Percentiles rank a stretch among this genome's conserved stretches.
Conservation (phyloP, 2,797 vertebrate species). For the Calcarius lapponicus region DNA sequence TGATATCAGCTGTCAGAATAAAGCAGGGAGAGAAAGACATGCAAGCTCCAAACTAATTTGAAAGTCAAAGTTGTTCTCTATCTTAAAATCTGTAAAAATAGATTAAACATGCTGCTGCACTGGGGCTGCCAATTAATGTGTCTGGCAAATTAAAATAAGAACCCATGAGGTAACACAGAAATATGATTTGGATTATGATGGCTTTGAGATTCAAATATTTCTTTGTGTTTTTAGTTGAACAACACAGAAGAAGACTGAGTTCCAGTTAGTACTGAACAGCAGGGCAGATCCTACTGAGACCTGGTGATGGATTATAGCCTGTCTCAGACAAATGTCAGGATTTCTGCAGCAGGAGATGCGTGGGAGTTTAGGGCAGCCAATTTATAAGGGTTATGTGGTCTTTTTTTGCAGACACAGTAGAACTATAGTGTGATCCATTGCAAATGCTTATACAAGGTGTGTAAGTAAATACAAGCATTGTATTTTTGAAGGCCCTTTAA, state of each 20-base stretch:
- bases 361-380: neutral
- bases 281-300: neutral
- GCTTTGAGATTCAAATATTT: constrained; percentile 35
- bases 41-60: constrained; percentile 27
- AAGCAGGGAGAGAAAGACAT: neutral
- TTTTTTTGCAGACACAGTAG: neutral
- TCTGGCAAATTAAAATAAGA: constrained; percentile 50
- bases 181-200: constrained; percentile 42
- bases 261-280: neutral
- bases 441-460: neutral
- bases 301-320: neutral
- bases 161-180: constrained; percentile 37
- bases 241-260: neutral
- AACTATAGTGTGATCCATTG: neutral
- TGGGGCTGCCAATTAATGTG: constrained; percentile 33
- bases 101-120: constrained; percentile 28
- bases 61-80: constrained; percentile 41
- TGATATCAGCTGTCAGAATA: constrained; percentile 24
- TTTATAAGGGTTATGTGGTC: neutral
- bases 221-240: neutral
- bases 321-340: neutral
- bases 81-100: constrained; percentile 58
- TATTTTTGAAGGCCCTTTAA: neutral
- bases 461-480: neutral
- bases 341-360: neutral